Evolutionary conservation across 2,113 vertebrate genomes (phyloP).

Genomic region (Eolophus roseicapilla): DNA sequence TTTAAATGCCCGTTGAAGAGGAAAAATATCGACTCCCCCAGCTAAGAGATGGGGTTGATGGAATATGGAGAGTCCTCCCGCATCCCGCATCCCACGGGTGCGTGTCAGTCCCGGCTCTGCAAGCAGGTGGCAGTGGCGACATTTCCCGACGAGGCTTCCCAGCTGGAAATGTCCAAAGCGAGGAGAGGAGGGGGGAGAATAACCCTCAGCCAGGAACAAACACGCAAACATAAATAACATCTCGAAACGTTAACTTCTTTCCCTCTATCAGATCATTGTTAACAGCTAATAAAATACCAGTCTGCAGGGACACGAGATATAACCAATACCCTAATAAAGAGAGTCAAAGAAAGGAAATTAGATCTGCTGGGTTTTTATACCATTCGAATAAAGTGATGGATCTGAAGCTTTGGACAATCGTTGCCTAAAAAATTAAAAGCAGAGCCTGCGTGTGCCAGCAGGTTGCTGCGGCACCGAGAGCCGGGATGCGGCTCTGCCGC

Average conservation of each 20-base stretch:
- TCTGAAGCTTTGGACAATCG: not conserved
- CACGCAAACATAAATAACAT: slow-evolving; percentile 63
- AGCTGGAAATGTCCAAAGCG: slow-evolving; percentile 41
- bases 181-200: not conserved
- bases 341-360: slow-evolving; percentile 20
- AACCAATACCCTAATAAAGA: slow-evolving; percentile 51
- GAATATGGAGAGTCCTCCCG: not conserved
- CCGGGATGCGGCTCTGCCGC: not conserved
- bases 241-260: slow-evolving; percentile 63
- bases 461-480: not conserved
- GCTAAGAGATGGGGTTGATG: not conserved
- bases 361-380: slow-evolving; percentile 6
- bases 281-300: slow-evolving; percentile 68
- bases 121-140: slow-evolving; percentile 81
- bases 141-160: slow-evolving; percentile 71
- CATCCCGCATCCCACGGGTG: not conserved
- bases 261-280: slow-evolving; percentile 63
- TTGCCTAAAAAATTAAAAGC: slow-evolving; percentile 5
- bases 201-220: slow-evolving; percentile 29
- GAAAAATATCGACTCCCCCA: not conserved
- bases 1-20: not conserved
- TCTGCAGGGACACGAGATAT: slow-evolving; percentile 53
- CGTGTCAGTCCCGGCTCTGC: slow-evolving; percentile 64
- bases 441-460: not conserved
- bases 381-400: slow-evolving; percentile 1